Conservation (phyloP, 2,888 invertebrate genomes). For the Deroplatys truncata region DNA sequence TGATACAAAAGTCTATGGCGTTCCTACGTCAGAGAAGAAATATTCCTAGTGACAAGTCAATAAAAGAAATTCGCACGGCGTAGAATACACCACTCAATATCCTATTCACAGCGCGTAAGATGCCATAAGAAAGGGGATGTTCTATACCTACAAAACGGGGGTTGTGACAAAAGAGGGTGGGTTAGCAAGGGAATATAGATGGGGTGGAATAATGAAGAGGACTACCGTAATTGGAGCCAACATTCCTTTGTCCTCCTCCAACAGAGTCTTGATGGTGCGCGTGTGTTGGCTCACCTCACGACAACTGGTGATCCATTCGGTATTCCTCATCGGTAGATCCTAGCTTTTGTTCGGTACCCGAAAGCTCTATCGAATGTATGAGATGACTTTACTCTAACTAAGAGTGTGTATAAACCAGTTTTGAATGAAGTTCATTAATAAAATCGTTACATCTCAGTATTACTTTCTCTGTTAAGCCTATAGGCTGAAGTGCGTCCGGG, state of each 20-base stretch:
- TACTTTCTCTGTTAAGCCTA: no score
- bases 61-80: neutral
- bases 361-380: neutral
- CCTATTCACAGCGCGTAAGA: neutral
- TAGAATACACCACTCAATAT: neutral
- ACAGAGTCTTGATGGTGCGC: neutral
- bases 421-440: no score
- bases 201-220: constrained; percentile 11
- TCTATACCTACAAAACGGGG: neutral
- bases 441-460: no score
- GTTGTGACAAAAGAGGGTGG: neutral
- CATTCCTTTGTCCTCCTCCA: neutral
- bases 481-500: no score
- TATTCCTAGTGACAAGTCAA: no score
- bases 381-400: neutral
- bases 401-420: no score
- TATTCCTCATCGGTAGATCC: neutral
- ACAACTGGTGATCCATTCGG: neutral
- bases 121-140: neutral
- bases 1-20: no score
- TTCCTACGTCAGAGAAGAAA: no score
- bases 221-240: constrained; percentile 4
- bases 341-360: neutral
- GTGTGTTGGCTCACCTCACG: neutral
- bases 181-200: neutral